Evolutionary conservation across 2,797 vertebrate genomes (phyloP), one percentile per base, ranked within the genome.

Genomic region (Corythornis leucogaster): DNA sequence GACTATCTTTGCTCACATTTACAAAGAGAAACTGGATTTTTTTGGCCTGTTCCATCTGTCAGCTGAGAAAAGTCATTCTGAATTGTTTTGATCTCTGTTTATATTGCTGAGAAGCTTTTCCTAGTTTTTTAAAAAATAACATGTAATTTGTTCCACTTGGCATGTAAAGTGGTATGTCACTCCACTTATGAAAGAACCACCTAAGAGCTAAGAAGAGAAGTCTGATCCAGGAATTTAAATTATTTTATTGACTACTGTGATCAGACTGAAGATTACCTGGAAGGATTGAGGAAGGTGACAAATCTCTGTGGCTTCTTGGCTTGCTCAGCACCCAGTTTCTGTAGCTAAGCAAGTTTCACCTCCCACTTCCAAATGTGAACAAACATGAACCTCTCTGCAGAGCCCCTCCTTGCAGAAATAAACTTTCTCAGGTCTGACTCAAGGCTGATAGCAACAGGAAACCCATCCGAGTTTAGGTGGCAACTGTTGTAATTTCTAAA

Each of bases 281-380:
- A 85, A 93, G 66, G 31, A 25, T 35, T 38, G 57, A 67, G 48
- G 50, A 83, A 57, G 54, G 46, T 70, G 58, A 85, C 61, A 61
- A 71, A 77, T 9, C 12, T 20, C 54, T 5, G 46, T 64, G 46
- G 70, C 33, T 9, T 2, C n/a, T 28, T 19, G 62, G 50, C 58
- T 80, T 25, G n/a, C 28, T 48, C 28, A 43, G 76, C 53, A 24
- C 35, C 20, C 22, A 17, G 84, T 85, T 93, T 89, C 92, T 76
- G 69, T 24, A 87, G 28, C 76, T 90, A 66, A 83, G 58, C 51
- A 31, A 45, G 85, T 91, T 95, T 95, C 91, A 80, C 80, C 59
- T 89, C 87, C 87, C 50, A 61, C 55, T 80, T 61, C 61, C 66
- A 77, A 79, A 63, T 0, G 16, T 67, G 70, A 90, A 76, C 67